Percentiles rank a stretch among this genome's conserved stretches.
Evolutionary conservation across 2,113 vertebrate species (phyloP).

Genomic region (Progne subis): DNA sequence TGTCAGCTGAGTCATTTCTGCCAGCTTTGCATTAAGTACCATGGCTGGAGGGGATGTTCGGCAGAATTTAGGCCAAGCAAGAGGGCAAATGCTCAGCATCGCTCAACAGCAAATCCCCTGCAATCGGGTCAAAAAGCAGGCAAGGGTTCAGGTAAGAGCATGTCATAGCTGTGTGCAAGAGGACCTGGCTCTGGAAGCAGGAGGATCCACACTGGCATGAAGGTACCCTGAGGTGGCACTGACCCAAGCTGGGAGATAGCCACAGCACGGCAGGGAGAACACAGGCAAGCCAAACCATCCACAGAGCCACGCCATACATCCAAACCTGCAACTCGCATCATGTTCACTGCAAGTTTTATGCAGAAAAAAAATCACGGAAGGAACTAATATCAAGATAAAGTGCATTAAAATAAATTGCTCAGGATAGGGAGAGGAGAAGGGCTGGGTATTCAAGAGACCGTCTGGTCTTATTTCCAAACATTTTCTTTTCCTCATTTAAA

Average conservation of each 20-base stretch:
- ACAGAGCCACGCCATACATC: not conserved
- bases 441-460: not conserved
- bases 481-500: not conserved
- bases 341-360: not conserved
- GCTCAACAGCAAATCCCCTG: not conserved
- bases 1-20: conserved; percentile 40
- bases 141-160: not conserved
- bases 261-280: not conserved
- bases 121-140: not conserved
- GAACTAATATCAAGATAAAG: not conserved
- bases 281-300: not conserved
- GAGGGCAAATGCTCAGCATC: not conserved
- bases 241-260: not conserved
- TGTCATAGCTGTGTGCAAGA: not conserved
- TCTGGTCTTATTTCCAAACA: not conserved
- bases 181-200: not conserved
- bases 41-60: not conserved
- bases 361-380: not conserved
- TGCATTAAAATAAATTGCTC: not conserved
- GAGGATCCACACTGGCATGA: not conserved
- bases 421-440: not conserved
- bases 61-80: conserved; percentile 8
- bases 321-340: not conserved
- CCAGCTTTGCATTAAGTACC: conserved; percentile 22
- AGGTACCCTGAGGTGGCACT: not conserved